Percentiles rank a stretch among this genome's conserved stretches.
Conservation (phyloP, 2,888 invertebrate species). For the Uloborus plumipes region DNA sequence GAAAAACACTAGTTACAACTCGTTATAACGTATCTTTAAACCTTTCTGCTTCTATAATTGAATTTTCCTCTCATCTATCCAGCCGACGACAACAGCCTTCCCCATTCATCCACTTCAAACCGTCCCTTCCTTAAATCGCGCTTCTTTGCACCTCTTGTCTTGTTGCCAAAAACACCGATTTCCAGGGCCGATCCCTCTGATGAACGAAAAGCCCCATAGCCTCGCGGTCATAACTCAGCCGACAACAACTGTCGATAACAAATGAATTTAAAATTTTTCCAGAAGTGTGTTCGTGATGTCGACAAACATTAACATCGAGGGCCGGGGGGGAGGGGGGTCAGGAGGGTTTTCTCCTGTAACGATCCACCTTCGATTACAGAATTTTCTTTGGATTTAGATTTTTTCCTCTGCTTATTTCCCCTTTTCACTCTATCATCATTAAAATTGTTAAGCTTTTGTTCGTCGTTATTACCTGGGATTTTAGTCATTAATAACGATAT, state of each 20-base stretch:
- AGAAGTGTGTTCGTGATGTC: constrained; percentile 53
- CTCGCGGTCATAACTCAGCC: constrained; percentile 14
- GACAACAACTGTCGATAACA: constrained; percentile 53
- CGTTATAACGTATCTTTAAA: too few species aligned
- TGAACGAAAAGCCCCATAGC: neutral
- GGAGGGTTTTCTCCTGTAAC: neutral
- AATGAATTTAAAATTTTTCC: constrained; percentile 62
- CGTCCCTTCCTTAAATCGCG: too few species aligned
- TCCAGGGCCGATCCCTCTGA: too few species aligned
- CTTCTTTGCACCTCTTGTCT: too few species aligned
- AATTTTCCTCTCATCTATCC: too few species aligned
- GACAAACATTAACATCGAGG: constrained; percentile 59
- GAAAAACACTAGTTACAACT: too few species aligned
- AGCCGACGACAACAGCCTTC: too few species aligned
- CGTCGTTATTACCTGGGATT: constrained; percentile 50
- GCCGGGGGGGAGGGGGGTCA: constrained; percentile 5
- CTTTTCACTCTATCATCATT: neutral
- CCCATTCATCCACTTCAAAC: too few species aligned
- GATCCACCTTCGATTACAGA: too few species aligned
- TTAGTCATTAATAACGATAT: constrained; percentile 51
- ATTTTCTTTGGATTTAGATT: neutral
- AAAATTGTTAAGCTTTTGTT: constrained; percentile 31
- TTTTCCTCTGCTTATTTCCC: constrained; percentile 8
- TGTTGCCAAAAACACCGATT: too few species aligned
- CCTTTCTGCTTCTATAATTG: too few species aligned